Percentiles rank a stretch among this genome's conserved stretches.
phyloP scores from a whole-genome alignment of 2,888 invertebrate species.

The Rhodophaea formosa region DNA sequence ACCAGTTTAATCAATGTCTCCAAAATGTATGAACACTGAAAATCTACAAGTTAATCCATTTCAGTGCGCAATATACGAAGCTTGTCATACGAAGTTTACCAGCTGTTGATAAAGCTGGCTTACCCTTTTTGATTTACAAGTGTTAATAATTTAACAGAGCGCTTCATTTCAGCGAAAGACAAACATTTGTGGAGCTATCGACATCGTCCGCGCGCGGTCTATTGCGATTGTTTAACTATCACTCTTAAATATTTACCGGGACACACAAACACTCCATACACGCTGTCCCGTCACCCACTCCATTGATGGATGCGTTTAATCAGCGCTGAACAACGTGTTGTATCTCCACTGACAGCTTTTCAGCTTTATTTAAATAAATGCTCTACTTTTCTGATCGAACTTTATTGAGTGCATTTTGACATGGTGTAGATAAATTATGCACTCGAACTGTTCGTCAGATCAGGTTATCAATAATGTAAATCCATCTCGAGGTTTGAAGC shows the following conservation, averaged over 20 bases:
- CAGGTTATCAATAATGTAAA: background rate
- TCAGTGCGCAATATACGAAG: no score
- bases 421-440: background rate
- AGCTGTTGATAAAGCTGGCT: no score
- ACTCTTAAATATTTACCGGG: slow-evolving; percentile 22
- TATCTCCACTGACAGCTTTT: background rate
- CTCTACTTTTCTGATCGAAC: background rate
- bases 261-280: slow-evolving; percentile 19
- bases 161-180: slow-evolving; percentile 2
- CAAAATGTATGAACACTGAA: no score
- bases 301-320: slow-evolving; percentile 28
- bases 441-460: background rate
- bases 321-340: slow-evolving; percentile 19
- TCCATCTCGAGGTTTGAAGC: background rate
- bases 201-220: background rate
- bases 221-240: slow-evolving; percentile 21
- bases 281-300: slow-evolving; percentile 9
- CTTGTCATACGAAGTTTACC: no score
- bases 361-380: background rate
- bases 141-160: background rate
- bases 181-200: slow-evolving; percentile 4
- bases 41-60: no score
- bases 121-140: slow-evolving; percentile 1
- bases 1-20: no score
- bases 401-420: background rate